These are phyloP conservation scores for Ginglymostoma cirratum DNA, from an alignment of 2,113 vertebrate species.

Conservation along the genomic window DNA sequence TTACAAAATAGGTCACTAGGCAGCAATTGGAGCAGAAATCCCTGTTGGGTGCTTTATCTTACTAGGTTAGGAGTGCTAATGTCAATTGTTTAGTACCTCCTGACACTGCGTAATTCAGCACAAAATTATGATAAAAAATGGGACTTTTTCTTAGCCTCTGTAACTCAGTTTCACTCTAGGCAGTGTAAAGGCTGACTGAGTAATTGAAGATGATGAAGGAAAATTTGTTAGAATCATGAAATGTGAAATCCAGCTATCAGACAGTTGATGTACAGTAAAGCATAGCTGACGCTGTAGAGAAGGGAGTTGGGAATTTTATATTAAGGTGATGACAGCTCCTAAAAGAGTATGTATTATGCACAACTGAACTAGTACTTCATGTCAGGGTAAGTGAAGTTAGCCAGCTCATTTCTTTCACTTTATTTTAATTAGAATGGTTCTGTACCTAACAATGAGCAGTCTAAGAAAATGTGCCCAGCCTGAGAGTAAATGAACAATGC, in stretches of 20 bases:
- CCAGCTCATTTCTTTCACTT: slow-evolving; percentile 72
- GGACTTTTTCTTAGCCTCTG: no score
- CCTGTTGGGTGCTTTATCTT: background rate
- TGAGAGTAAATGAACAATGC: background rate
- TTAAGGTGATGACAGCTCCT: slow-evolving; percentile 63
- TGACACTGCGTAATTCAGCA: background rate
- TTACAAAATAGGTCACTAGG: background rate
- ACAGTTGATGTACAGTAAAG: background rate
- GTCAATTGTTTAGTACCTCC: background rate
- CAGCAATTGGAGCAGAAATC: background rate
- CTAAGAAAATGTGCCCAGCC: background rate
- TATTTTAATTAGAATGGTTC: slow-evolving; percentile 63
- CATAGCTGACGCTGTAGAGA: slow-evolving; percentile 41
- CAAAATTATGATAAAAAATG: background rate
- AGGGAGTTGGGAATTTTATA: slow-evolving; percentile 47
- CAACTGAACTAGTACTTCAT: slow-evolving; percentile 51
- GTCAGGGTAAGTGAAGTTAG: slow-evolving; percentile 53
- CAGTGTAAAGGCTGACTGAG: background rate
- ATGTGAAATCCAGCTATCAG: background rate
- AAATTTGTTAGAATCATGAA: background rate
- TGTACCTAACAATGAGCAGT: slow-evolving; percentile 46
- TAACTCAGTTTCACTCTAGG: background rate
- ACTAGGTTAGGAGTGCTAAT: background rate
- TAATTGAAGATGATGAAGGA: background rate
- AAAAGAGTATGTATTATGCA: slow-evolving; percentile 47